Conservation (phyloP, 1,140 invertebrate species). For the Yoshiicerus persimilis region DNA sequence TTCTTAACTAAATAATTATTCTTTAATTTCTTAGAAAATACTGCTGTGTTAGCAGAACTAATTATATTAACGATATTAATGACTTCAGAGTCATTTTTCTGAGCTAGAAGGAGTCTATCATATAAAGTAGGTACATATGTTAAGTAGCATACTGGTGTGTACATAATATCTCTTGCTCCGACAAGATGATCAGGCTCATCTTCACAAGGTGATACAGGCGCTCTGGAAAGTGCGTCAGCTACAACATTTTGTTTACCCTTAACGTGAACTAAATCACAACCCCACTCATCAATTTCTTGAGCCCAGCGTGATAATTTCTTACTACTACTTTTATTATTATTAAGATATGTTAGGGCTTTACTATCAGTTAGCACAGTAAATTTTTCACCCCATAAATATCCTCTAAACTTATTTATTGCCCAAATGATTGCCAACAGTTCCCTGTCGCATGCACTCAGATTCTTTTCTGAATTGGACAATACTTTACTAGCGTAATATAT, state of each 20-base stretch:
- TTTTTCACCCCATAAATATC: slow-evolving; percentile 29
- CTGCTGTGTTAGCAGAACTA: not conserved
- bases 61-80: not conserved
- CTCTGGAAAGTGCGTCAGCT: slow-evolving; percentile 38
- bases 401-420: slow-evolving; percentile 39
- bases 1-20: not conserved
- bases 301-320: slow-evolving; percentile 44
- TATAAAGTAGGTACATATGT: not conserved
- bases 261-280: slow-evolving; percentile 48
- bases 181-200: slow-evolving; percentile 30
- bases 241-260: slow-evolving; percentile 48
- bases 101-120: not conserved
- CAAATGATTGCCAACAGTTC: slow-evolving; percentile 35
- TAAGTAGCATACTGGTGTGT: not conserved
- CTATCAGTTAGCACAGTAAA: slow-evolving; percentile 38
- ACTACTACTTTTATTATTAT: not conserved
- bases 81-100: not conserved
- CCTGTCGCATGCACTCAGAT: slow-evolving; percentile 15
- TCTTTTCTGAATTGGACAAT: slow-evolving; percentile 3
- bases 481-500: slow-evolving; percentile 32
- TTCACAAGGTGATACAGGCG: slow-evolving; percentile 10
- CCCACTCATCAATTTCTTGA: slow-evolving; percentile 39
- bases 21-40: not conserved
- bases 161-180: not conserved
- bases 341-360: slow-evolving; percentile 28